Conservation (phyloP, 2,113 vertebrate genomes). For the Hyperopisus bebe region DNA sequence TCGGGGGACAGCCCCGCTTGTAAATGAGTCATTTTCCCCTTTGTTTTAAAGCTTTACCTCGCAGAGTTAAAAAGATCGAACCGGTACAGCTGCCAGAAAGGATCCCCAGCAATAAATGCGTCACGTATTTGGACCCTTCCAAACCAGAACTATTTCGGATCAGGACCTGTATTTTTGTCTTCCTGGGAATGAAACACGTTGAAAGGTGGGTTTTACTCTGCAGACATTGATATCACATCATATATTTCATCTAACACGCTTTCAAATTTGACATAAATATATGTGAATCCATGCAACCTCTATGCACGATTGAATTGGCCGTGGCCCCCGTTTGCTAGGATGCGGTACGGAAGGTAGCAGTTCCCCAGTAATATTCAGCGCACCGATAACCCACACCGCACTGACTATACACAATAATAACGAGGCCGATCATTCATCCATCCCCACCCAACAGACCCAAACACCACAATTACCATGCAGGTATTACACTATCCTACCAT, state of each 20-base stretch:
- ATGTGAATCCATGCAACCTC: not conserved
- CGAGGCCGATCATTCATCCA: constrained; percentile 42
- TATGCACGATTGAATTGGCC: not conserved
- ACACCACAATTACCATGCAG: constrained; percentile 47
- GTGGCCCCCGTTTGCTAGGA: not conserved
- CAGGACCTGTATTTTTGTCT: constrained; percentile 45
- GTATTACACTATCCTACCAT: constrained; percentile 51
- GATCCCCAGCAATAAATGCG: constrained; percentile 18
- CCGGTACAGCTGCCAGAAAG: not conserved
- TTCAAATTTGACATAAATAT: not conserved
- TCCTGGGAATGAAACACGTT: constrained; percentile 38
- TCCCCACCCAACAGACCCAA: constrained; percentile 36
- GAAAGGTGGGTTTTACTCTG: constrained; percentile 28
- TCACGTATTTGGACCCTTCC: constrained; percentile 19
- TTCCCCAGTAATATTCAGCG: constrained; percentile 25
- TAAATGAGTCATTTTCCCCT: constrained; percentile 84
- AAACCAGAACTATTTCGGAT: constrained; percentile 27
- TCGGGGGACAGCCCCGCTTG: constrained; percentile 95
- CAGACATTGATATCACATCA: constrained; percentile 20
- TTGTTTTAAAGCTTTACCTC: constrained; percentile 39
- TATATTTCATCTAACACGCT: not conserved
- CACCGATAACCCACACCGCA: constrained; percentile 45
- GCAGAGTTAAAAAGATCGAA: constrained; percentile 8
- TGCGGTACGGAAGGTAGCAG: constrained; percentile 11
- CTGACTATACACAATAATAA: constrained; percentile 31